Evolutionary conservation across 2,888 invertebrate species (phyloP).

Genomic region (Philereme transversata): DNA sequence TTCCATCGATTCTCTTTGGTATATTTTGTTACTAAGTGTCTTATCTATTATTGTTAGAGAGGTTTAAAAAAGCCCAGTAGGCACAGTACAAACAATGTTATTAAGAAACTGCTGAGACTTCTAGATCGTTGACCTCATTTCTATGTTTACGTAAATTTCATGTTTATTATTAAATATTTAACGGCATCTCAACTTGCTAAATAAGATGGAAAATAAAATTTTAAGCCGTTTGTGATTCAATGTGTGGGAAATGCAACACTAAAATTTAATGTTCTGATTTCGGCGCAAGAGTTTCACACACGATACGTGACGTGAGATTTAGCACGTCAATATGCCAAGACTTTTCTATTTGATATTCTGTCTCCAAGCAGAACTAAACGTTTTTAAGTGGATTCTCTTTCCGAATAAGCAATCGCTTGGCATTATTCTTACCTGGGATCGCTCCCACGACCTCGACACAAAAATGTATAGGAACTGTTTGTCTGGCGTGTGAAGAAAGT

Average conservation of each 20-base stretch:
- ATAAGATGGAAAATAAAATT: no score
- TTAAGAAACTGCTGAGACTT: no score
- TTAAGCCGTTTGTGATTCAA: no score
- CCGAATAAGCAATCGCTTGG: slow-evolving; percentile 15
- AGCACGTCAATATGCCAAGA: slow-evolving; percentile 7
- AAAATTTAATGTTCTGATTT: slow-evolving; percentile 20
- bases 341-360: slow-evolving; percentile 7
- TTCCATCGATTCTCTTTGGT: slow-evolving; percentile 45
- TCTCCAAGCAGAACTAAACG: neutral
- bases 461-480: neutral
- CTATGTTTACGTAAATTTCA: no score
- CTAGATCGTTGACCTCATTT: no score
- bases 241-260: no score
- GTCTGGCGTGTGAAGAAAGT: slow-evolving; percentile 9
- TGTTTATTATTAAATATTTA: no score
- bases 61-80: no score
- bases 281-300: slow-evolving; percentile 44
- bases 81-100: no score
- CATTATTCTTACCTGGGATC: slow-evolving; percentile 4
- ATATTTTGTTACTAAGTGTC: neutral
- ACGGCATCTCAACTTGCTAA: no score
- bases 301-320: no score
- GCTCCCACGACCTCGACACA: slow-evolving; percentile 13
- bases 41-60: no score
- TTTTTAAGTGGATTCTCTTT: slow-evolving; percentile 13